Evolutionary conservation across 2,797 vertebrate species (phyloP), one percentile per base, ranked within the genome.

Genomic region (Aplochiton taeniatus): DNA sequence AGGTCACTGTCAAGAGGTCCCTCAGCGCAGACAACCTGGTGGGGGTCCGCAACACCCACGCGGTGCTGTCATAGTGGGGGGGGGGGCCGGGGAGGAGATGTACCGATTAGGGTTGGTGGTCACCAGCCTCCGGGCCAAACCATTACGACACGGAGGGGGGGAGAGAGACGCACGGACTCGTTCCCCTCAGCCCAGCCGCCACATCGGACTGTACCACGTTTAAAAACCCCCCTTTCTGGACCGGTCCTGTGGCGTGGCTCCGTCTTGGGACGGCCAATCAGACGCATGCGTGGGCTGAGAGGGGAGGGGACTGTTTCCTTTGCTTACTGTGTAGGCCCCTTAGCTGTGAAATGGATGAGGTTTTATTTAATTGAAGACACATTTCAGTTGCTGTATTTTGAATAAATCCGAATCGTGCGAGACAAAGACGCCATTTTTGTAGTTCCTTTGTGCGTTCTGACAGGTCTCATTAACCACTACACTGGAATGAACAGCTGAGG

Each of bases 281-380:
- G 65, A 77, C 68, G 55, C 61, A 75, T 65, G 76, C 58, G 31
- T 20, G 68, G 61, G 68, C 70, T 70, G 63, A 75, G 69, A 70
- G 63, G 46, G 63, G 53, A 60, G 14, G n/a, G 61, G 83, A 81
- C 76, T 71, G 52, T 82, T 85, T 64, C 74, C 81, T 88, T 93
- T 97, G 95, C 96, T 97, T 98, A 97, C 96, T 95, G 78, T 97
- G 95, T 98, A 96, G 96, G 96, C 95, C 82, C 85, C 91, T 43
- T 93, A 96, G 94, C 94, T 97, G 95, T 96, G 93, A 96, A 94
- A 89, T 91, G 85, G 87, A 89, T 84, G 78, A 88, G 87, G 93
- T 94, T 87, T 84, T 75, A 88, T 96, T 96, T 94, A 94, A 95
- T 87, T 92, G 90, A 90, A 91, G 91, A 93, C 91, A 92, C 95